Evolutionary conservation across 2,797 vertebrate genomes (phyloP).

Genomic region (Acanthurus leucopareius): DNA sequence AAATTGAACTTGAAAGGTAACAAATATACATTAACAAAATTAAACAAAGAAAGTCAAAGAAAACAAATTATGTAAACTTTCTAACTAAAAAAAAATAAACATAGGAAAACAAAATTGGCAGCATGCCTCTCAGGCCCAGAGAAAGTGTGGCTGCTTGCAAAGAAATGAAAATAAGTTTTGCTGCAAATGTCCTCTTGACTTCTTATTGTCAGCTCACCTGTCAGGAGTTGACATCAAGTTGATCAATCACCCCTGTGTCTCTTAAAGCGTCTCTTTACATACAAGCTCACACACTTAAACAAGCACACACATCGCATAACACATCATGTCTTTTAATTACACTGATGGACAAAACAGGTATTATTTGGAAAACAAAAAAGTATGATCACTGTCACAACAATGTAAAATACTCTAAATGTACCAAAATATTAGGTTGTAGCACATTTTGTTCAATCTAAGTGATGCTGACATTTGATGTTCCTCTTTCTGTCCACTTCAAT

Average conservation of each 20-base stretch:
- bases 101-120: neutral
- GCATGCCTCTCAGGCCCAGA: too few relatives aligned
- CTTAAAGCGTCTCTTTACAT: neutral
- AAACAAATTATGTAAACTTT: neutral
- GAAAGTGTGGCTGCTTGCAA: neutral
- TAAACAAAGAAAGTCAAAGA: conserved; percentile 1
- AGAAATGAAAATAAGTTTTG: neutral
- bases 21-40: neutral
- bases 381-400: neutral
- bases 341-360: neutral
- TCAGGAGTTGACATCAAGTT: neutral
- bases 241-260: neutral
- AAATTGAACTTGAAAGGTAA: neutral
- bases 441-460: neutral
- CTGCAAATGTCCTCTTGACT: neutral
- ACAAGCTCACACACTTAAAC: neutral
- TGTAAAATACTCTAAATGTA: neutral
- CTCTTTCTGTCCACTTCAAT: neutral
- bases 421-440: neutral
- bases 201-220: neutral
- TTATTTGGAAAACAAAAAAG: neutral
- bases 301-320: neutral
- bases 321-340: neutral
- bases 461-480: neutral
- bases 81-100: neutral